phyloP scores from a whole-genome alignment of 2,797 vertebrate genomes.

The Sciurus carolinensis region DNA sequence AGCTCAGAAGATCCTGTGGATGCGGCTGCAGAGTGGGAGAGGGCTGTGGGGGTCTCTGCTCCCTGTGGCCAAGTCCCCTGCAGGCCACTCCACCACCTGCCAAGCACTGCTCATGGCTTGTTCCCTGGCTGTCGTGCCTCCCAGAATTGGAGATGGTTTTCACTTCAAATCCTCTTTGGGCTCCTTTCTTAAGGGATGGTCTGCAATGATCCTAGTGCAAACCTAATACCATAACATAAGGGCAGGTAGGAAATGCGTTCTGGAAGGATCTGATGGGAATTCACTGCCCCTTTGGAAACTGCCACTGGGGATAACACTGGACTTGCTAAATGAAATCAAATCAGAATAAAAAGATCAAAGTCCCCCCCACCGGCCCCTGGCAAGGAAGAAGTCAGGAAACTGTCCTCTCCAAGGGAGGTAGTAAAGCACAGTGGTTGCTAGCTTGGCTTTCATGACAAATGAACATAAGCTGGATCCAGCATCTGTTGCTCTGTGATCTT shows the following conservation, averaged over 20 bases:
- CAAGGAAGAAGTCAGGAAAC: background rate
- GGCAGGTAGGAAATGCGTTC: background rate
- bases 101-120: background rate
- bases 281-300: slow-evolving; percentile 72
- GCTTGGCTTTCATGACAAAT: background rate
- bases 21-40: background rate
- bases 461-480: background rate
- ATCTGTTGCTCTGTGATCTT: background rate
- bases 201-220: background rate
- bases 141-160: background rate
- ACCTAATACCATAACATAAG: background rate
- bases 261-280: slow-evolving; percentile 65
- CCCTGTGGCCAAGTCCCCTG: background rate
- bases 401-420: background rate
- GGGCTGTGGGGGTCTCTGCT: background rate
- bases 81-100: fast-evolving
- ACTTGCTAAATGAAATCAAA: slow-evolving; percentile 71
- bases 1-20: background rate
- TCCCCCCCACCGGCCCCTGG: too few species aligned
- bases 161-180: background rate
- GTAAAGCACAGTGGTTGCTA: fast-evolving
- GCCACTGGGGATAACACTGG: background rate
- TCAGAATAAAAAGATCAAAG: slow-evolving; percentile 78
- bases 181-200: background rate
- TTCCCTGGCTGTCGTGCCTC: background rate